phyloP scores from a whole-genome alignment of 1,140 invertebrate genomes.

The Drosophila novamexicana region DNA sequence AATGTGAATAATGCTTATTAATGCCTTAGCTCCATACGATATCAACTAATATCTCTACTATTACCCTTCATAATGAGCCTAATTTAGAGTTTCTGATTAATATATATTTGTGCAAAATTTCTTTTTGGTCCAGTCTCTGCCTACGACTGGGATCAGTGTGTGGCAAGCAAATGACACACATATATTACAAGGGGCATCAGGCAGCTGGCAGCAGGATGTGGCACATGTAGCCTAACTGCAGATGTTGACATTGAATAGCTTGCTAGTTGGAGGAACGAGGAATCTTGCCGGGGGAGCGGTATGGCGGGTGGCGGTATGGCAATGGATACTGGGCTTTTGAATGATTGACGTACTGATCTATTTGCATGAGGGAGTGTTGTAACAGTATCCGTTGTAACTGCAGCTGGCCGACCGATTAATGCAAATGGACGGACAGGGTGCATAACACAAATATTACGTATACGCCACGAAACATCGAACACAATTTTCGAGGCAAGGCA shows the following conservation, averaged over 20 bases:
- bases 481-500: neutral
- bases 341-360: conserved; percentile 52
- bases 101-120: no score
- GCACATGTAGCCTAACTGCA: conserved; percentile 70
- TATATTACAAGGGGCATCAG: conserved; percentile 6
- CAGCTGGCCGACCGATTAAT: conserved; percentile 55
- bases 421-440: conserved; percentile 37
- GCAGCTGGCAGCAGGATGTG: conserved; percentile 29
- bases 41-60: no score
- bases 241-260: conserved; percentile 9
- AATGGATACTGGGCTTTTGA: neutral
- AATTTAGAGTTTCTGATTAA: no score
- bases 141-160: no score
- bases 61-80: no score
- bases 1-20: no score
- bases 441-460: conserved; percentile 19
- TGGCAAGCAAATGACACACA: conserved; percentile 1
- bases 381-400: conserved; percentile 26
- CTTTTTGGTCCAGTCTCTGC: no score
- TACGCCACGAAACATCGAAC: conserved; percentile 19
- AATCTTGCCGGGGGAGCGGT: neutral
- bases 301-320: neutral
- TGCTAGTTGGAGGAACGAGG: no score
- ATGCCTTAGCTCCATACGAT: no score
- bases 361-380: conserved; percentile 70